Evolutionary conservation across 2,113 vertebrate species (phyloP), one percentile per base, ranked within the genome.

Genomic region (Misgurnus anguillicaudatus): DNA sequence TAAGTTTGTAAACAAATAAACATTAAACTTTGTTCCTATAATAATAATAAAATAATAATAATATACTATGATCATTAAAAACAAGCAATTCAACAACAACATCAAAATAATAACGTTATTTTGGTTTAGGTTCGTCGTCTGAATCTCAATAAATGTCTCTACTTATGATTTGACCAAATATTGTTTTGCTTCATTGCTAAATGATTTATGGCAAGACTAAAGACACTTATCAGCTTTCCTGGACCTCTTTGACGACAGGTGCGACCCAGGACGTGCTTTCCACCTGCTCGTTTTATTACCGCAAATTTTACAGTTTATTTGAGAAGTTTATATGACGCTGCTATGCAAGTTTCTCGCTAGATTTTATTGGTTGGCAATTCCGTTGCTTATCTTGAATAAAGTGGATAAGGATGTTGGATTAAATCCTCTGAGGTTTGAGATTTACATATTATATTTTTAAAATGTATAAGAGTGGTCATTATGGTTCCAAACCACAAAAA

Each of bases 251-350:
- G 16, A 19, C 63, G 87, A 86, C 91, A 94, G 92, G 92, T 93
- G 92, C 85, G 87, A 83, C 87, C 74, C 78, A 36, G 19, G 42
- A 66, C 87, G 68, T 77, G 88, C 84, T 89, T 90, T 85, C 88
- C 93, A 94, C 89, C 93, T 94, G 93, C 89, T 91, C 85, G 4
- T 90, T 93, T 94, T 94, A 94, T 90, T 87, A 81, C 89, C 71
- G 87, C 85, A 89, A 89, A 91, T 83, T 91, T 91, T 91, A 92
- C 77, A 87, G 88, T 89, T 90, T 93, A 90, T 92, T 93, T 92
- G 91, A 89, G 87, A 84, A 89, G 51, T 67, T 31, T 45, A 31
- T 53, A 81, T 75, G 77, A 72, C 36, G n/a, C 83, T 82, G 82
- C 86, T 51, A 66, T 80, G 57, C 41, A 85, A 84, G 58, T 62